Evolutionary conservation across 2,113 vertebrate genomes (phyloP).

Genomic region (Casuarius casuarius): DNA sequence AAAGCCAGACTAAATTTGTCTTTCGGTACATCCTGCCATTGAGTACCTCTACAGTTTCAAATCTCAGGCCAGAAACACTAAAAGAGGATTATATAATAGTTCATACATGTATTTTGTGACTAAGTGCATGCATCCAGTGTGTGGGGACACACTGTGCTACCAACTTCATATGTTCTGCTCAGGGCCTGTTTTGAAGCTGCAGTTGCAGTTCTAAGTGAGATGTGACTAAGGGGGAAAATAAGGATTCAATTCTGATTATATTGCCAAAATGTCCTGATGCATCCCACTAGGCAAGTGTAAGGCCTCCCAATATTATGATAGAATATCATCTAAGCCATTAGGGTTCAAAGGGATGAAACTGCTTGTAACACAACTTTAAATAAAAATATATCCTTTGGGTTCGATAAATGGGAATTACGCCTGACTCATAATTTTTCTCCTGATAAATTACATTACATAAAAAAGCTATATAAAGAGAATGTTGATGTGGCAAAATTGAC

Average conservation of each 20-base stretch:
- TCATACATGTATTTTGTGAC: background rate
- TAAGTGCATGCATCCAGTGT: background rate
- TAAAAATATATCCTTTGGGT: background rate
- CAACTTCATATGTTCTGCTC: background rate
- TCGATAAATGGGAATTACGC: background rate
- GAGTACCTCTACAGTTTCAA: background rate
- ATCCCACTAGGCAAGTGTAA: background rate
- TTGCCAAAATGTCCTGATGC: background rate
- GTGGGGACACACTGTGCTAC: background rate
- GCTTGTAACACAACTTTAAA: background rate
- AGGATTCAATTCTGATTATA: background rate
- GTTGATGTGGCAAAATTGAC: background rate
- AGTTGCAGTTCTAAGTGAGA: background rate
- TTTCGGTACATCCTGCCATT: background rate
- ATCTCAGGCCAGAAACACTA: background rate
- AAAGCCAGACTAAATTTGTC: background rate
- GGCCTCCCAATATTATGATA: background rate
- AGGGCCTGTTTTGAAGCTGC: background rate
- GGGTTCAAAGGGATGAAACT: background rate
- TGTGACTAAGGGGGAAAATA: background rate
- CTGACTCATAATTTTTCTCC: background rate
- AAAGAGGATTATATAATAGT: background rate
- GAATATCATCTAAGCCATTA: background rate
- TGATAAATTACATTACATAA: background rate
- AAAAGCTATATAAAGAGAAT: background rate